Evolutionary conservation across 2,113 vertebrate genomes (phyloP).

Genomic region (Lanius ludovicianus): DNA sequence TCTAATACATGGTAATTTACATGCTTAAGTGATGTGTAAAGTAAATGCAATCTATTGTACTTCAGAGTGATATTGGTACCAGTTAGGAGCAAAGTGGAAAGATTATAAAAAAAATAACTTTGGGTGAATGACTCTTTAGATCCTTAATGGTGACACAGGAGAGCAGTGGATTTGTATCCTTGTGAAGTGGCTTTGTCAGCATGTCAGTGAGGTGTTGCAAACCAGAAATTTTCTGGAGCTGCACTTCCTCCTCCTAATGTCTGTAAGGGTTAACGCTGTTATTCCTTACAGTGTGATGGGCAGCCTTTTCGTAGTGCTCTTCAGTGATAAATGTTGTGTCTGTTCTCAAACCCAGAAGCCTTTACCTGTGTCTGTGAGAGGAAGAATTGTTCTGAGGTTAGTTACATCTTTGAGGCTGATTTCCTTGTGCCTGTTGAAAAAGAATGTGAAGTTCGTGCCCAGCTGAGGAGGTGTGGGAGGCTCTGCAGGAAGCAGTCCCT

Average conservation of each 20-base stretch:
- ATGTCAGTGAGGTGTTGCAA: background rate
- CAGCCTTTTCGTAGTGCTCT: background rate
- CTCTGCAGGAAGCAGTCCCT: background rate
- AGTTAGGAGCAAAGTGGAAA: background rate
- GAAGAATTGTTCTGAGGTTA: too few species aligned
- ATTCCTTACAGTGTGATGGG: background rate
- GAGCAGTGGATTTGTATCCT: background rate
- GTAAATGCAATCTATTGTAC: background rate
- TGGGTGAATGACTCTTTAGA: background rate
- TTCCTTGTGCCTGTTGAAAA: background rate
- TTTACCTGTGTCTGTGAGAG: fast-evolving
- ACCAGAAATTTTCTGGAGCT: background rate
- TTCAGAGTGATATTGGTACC: background rate
- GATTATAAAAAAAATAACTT: background rate
- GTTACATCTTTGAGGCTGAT: background rate
- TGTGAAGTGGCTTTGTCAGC: background rate
- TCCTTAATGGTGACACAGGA: background rate
- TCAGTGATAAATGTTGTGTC: too few species aligned
- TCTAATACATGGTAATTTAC: background rate
- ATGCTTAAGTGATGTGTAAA: background rate
- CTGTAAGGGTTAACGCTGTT: background rate
- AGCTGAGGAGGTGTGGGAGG: too few species aligned
- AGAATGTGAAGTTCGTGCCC: fast-evolving
- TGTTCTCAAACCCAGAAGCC: background rate
- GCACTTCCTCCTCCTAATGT: background rate